Base-by-base conservation (phyloP, 1,140 invertebrate genomes). In the Drepana arcuata region DNA sequence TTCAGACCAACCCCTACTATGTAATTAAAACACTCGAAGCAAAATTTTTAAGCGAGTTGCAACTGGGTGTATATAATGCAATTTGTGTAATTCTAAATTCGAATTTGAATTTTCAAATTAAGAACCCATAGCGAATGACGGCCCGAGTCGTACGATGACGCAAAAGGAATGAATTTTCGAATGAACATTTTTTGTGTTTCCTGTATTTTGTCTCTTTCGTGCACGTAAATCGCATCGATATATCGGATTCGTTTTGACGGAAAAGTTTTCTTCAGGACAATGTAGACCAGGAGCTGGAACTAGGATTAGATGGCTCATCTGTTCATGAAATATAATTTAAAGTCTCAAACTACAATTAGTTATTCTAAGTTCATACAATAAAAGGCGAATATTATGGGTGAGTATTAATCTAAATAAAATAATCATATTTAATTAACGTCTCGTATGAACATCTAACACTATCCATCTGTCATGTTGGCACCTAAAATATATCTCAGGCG, bases 181-280 rank as follows among this genome's bases (percentile, higher is more conserved):
- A 42, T 47, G 41, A 61, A 60, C 36, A 39, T 50, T 55, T 47
- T 42, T 30, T 41, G 4, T 44, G 40, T 47, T 80, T 77, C 69
- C 65, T 65, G 58, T 62, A 49, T 58, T 58, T 46, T 60, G 49
- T 75, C 64, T 37, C 59, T 50, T 51, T 74, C 44, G 16, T 53
- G 38, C 57, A 48, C 49, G 25, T 27, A 34, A 31, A 45, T 42
- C 58, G 47, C 48, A 54, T 42, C 42, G 36, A 43, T 66, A 28
- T 57, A 37, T 50, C 41, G 56, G 49, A 68, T 62, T 61, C 46
- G 28, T 38, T 70, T 42, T 55, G 41, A 51, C 44, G 47, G 41
- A 44, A 50, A 55, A 63, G 46, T 64, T 69, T 72, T 75, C 64
- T 39, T 58, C 41, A 41, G 59, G 57, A 68, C 61, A 35, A 34